Base-by-base conservation (phyloP, 2,113 vertebrate species). In the Micronycteris hirsuta region DNA sequence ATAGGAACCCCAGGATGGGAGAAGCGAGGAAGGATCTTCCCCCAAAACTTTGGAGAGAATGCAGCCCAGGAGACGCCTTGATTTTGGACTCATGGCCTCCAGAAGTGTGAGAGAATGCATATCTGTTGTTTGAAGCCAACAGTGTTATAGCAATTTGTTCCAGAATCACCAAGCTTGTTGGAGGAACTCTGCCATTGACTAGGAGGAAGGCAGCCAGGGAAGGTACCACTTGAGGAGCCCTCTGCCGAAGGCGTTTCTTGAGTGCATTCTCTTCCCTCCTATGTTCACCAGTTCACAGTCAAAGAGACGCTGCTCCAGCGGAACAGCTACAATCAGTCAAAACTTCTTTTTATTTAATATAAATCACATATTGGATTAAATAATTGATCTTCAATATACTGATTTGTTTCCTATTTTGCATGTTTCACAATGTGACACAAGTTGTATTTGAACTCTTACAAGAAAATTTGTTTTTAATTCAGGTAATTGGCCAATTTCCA, bases 211-310 rank as follows among this genome's bases (percentile, higher is more conserved):
- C 9, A 19, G 38, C 1, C 3, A 65, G 52, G 45, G 17, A 0
- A 6, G 52, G 4, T 0, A 1, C 2, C 3, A 1, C 4, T 15
- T 1, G 1, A 10, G 17, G 43, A 67, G 22, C 11, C 11, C 4
- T 36, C 28, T 22, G n/a, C 9, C n/a, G 54, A 19, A 14, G 58
- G 38, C 19, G 22, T 24, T 31, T 10, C 9, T 36, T 2, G 9
- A 6, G 38, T 1, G 0, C 9, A 1, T 19, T 26, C 20, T 10
- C 17, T 19, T 28, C 15, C 13, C 12, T 13, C 5, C 7, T 33
- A 7, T 41, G 1, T 43, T 45, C 41, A 16, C 1, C 12, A 4
- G 1, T 4, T 20, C 56, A 28, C 33, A 26, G 20, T 12, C 4
- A 31, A 26, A 56, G 43, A 7, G 38, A 33, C 4, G 3, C 41